A percentile compares a stretch with the other conserved stretches of the same genome.
phyloP scores from a whole-genome alignment of 2,797 vertebrate genomes.

The Pyrocephalus nanus region DNA sequence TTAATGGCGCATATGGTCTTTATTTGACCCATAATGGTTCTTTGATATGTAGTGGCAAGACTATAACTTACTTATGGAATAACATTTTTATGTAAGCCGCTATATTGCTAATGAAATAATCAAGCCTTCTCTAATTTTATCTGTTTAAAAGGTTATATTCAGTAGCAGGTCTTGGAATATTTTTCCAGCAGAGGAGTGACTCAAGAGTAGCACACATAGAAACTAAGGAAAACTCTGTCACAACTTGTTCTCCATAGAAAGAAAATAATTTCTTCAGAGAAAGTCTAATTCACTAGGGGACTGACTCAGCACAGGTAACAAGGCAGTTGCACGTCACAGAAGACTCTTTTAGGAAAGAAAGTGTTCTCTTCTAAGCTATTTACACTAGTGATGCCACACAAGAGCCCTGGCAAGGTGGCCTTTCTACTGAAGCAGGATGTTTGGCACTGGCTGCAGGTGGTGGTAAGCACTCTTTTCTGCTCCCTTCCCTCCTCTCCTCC shows the following conservation, averaged over 20 bases:
- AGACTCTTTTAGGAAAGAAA: not conserved
- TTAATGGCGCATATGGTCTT: conserved; percentile 23
- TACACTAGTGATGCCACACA: not conserved
- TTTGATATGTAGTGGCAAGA: not conserved
- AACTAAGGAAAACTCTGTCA: not conserved
- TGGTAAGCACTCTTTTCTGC: not conserved
- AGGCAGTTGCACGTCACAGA: not conserved
- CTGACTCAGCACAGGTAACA: not conserved
- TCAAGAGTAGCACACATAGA: not conserved
- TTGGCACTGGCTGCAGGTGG: not conserved
- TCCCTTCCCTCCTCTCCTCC: not conserved
- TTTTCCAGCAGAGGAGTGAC: not conserved
- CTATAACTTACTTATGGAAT: not conserved
- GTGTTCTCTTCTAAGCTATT: not conserved
- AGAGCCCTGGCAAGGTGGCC: not conserved
- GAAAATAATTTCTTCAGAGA: not conserved
- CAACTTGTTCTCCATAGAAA: not conserved
- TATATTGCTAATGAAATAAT: not conserved
- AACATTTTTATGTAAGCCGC: not conserved
- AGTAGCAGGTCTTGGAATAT: not conserved
- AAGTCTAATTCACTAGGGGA: fast-evolving
- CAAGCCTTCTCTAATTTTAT: not conserved
- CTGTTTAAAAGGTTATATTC: not conserved
- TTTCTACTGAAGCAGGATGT: not conserved
- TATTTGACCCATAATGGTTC: conserved; percentile 20